phyloP scores from a whole-genome alignment of 37 sponge, comb jelly and placozoan species.

The Halichondria panicea region DNA sequence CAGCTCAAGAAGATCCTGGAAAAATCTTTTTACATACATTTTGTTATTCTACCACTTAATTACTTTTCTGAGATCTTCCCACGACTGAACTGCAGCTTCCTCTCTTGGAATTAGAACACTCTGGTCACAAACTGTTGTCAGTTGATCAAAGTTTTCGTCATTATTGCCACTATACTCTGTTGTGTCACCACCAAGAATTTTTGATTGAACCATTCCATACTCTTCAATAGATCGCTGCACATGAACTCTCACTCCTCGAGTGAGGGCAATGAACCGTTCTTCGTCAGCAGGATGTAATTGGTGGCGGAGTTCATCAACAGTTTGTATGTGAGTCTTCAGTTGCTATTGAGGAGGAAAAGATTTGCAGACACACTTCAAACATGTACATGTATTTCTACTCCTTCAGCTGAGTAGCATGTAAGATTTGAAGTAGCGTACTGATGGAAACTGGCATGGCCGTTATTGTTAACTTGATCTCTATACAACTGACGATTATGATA shows the following conservation, averaged over 20 bases:
- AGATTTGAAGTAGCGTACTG: background rate
- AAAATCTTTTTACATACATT: no score
- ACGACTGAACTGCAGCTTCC: constrained; percentile 36
- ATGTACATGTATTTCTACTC: background rate
- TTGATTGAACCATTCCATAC: constrained; percentile 6
- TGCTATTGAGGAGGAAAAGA: constrained; percentile 20
- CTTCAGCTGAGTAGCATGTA: no score
- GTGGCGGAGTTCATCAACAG: constrained; percentile 54
- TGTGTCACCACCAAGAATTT: background rate
- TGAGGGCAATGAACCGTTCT: constrained; percentile 9
- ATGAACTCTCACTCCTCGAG: constrained; percentile 13
- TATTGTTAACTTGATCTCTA: background rate
- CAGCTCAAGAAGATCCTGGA: constrained; percentile 48
- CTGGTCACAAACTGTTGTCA: constrained; percentile 49
- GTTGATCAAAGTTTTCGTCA: constrained; percentile 20
- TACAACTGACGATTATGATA: no score
- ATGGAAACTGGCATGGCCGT: background rate
- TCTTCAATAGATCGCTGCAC: constrained; percentile 41
- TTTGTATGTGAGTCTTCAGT: constrained; percentile 57
- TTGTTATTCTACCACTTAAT: background rate
- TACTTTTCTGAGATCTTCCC: constrained; percentile 55
- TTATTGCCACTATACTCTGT: background rate
- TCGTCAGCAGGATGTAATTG: constrained; percentile 41
- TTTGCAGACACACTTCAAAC: background rate
- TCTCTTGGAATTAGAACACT: constrained; percentile 33